Conservation (phyloP, 2,113 vertebrate genomes). For the Corydoras sp. region DNA sequence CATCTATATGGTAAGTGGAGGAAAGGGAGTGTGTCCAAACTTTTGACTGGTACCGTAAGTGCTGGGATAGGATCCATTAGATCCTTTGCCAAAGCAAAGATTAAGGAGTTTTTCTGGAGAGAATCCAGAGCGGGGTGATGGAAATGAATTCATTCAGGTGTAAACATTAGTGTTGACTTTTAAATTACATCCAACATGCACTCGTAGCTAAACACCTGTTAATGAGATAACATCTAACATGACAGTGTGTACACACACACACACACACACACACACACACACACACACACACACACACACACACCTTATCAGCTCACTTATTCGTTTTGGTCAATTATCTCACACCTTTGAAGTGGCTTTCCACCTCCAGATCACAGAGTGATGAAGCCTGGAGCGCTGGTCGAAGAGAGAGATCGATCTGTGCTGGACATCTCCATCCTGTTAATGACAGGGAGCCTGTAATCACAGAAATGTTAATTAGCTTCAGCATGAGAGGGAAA, state of each 20-base stretch:
- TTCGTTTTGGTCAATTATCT: slow-evolving; percentile 22
- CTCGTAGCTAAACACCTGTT: slow-evolving; percentile 23
- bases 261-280: background rate
- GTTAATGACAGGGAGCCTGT: slow-evolving; percentile 20
- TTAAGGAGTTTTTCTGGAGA: no score
- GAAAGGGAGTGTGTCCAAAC: no score
- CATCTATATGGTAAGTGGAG: no score
- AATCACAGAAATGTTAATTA: slow-evolving; percentile 25
- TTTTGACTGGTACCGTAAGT: no score
- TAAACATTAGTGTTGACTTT: background rate
- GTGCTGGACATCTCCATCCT: background rate
- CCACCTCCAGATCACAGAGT: slow-evolving; percentile 42
- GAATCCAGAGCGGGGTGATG: no score
- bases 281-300: slow-evolving; percentile 19
- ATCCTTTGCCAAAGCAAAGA: no score
- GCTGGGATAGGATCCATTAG: no score
- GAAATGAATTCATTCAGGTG: background rate
- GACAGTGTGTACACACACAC: background rate
- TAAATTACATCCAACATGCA: slow-evolving; percentile 17
- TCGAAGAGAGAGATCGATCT: slow-evolving; percentile 3
- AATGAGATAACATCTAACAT: slow-evolving; percentile 16
- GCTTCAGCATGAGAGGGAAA: background rate
- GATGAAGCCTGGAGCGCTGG: background rate
- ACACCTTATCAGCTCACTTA: slow-evolving; percentile 54
- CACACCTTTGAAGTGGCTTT: slow-evolving; percentile 33